A percentile compares a stretch with the other conserved stretches of the same genome.
Conservation (phyloP, 2,797 vertebrate species). For the Xiphorhynchus erythropygius region DNA sequence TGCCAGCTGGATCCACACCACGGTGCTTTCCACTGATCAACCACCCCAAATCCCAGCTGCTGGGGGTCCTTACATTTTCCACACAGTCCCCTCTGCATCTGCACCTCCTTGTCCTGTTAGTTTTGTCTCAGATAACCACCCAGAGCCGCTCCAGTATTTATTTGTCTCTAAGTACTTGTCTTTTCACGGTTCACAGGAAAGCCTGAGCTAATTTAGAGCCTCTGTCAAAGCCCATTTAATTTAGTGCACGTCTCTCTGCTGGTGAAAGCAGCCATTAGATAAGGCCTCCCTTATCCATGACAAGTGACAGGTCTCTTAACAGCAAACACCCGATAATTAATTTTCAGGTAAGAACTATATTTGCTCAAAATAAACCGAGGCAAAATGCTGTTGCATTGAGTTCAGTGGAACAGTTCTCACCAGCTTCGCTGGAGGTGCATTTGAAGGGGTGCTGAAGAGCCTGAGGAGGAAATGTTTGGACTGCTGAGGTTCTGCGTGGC, state of each 20-base stretch:
- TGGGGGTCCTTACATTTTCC: fast-evolving
- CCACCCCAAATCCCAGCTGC: neutral
- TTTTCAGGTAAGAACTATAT: conserved; percentile 46
- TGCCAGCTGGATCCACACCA: fast-evolving
- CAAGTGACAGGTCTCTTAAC: conserved; percentile 49
- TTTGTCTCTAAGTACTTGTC: conserved; percentile 22
- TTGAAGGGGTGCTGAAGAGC: neutral
- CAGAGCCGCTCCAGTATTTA: neutral
- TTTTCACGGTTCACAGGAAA: conserved; percentile 36
- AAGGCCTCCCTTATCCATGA: conserved; percentile 38
- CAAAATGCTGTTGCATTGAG: neutral
- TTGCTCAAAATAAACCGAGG: neutral
- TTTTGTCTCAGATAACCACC: neutral
- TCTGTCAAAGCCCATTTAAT: conserved; percentile 48
- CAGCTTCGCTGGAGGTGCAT: neutral
- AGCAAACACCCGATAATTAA: conserved; percentile 21
- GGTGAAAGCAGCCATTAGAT: conserved; percentile 35
- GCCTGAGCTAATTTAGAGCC: conserved; percentile 24
- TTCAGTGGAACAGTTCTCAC: neutral
- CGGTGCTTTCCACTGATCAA: neutral
- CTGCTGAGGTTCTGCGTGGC: neutral
- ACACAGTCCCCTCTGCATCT: neutral
- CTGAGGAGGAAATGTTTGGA: neutral
- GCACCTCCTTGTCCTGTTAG: neutral
- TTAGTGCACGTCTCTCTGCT: conserved; percentile 12